These are phyloP conservation scores for Psephotus haematonotus DNA, from an alignment of 2,113 vertebrate species.

Conservation along the genomic window DNA sequence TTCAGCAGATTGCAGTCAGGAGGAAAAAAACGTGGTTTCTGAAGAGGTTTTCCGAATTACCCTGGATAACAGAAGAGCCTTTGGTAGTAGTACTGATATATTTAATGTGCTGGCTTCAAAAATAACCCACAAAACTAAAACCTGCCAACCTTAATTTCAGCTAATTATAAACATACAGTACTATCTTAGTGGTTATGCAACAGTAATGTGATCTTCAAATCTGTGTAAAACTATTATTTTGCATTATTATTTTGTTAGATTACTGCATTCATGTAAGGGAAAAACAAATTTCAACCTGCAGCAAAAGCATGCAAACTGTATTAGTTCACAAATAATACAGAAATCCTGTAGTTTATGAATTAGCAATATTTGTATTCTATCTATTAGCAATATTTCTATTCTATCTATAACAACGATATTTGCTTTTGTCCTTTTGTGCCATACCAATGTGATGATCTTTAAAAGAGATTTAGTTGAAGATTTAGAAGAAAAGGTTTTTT, in stretches of 20 bases:
- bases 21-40: constrained; percentile 45
- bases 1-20: constrained; percentile 60
- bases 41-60: constrained; percentile 63
- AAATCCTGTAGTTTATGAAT: background rate
- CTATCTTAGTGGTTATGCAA: constrained; percentile 69
- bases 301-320: background rate
- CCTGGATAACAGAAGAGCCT: constrained; percentile 69
- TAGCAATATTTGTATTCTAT: background rate
- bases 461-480: background rate
- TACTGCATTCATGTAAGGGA: background rate
- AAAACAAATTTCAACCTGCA: background rate
- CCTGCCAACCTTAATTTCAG: background rate
- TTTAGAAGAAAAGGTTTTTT: background rate
- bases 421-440: background rate
- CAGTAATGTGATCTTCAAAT: background rate
- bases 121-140: background rate
- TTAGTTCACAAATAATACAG: background rate
- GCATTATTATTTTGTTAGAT: background rate
- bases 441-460: background rate
- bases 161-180: background rate
- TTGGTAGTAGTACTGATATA: constrained; percentile 62
- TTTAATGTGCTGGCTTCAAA: constrained; percentile 70
- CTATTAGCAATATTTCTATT: background rate
- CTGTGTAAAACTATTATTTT: background rate
- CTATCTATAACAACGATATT: background rate